Evolutionary conservation across 2,797 vertebrate species (phyloP).

Genomic region (Miichthys miiuy): DNA sequence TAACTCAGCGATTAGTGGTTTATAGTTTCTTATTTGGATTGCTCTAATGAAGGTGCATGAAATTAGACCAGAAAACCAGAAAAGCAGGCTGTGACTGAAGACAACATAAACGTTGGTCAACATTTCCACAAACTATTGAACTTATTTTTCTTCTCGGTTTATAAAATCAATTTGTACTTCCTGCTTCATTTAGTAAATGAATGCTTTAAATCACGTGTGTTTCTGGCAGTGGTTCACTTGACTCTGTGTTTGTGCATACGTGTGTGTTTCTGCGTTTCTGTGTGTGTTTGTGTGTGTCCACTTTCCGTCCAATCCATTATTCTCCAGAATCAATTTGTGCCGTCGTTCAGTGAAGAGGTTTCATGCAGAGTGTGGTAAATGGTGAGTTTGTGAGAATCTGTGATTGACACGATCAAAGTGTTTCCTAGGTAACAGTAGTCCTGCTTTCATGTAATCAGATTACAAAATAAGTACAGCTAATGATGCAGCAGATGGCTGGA

Average conservation of each 20-base stretch:
- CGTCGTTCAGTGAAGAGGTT: conserved; percentile 79
- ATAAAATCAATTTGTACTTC: background rate
- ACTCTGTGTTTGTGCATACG: background rate
- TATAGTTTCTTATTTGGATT: background rate
- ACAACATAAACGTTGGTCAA: background rate
- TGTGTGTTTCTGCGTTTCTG: background rate
- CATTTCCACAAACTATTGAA: background rate
- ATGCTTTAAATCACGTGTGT: background rate
- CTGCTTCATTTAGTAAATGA: background rate
- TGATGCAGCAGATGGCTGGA: background rate
- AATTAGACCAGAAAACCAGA: background rate
- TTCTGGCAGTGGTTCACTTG: background rate
- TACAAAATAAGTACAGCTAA: background rate
- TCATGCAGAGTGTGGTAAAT: conserved; percentile 22
- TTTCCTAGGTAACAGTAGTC: conserved; percentile 11
- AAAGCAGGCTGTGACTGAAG: background rate
- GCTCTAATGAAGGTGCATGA: background rate
- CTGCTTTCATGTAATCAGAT: conserved; percentile 8
- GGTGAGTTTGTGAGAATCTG: conserved; percentile 44
- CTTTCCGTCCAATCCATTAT: conserved; percentile 15
- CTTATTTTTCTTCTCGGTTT: background rate
- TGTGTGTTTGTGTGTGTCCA: background rate
- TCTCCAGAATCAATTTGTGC: conserved; percentile 33
- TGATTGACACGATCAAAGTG: conserved; percentile 22
- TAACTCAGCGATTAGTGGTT: background rate